Evolutionary conservation across 2,113 vertebrate species (phyloP).

Genomic region (Cololabis saira): DNA sequence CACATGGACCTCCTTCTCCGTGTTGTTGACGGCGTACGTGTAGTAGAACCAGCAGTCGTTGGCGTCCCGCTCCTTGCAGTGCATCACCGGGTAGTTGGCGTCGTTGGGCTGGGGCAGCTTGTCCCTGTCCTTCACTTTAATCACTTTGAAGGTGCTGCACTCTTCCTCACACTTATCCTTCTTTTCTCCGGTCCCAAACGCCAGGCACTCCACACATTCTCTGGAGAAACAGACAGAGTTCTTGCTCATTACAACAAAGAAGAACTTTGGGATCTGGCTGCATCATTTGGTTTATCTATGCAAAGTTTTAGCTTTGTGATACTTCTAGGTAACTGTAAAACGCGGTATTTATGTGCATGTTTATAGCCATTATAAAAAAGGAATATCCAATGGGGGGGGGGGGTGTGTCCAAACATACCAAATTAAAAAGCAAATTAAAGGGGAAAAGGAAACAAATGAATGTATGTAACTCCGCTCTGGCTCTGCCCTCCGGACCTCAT

Average conservation of each 20-base stretch:
- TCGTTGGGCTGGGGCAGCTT: conserved; percentile 88
- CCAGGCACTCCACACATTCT: conserved; percentile 93
- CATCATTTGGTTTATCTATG: too few species aligned
- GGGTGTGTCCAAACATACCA: too few species aligned
- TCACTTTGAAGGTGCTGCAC: conserved; percentile 86
- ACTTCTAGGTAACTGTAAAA: too few species aligned
- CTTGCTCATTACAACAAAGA: background rate
- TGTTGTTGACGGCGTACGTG: conserved; percentile 90
- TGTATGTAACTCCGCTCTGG: too few species aligned
- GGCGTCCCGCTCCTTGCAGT: conserved; percentile 95
- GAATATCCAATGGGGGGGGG: too few species aligned
- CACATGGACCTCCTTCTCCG: conserved; percentile 85
- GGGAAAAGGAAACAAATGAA: too few species aligned
- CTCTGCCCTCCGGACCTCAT: too few species aligned
- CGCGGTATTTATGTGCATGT: too few species aligned
- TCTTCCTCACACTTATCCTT: conserved; percentile 87
- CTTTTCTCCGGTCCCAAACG: conserved; percentile 92
- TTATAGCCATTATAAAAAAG: too few species aligned
- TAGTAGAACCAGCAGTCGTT: conserved; percentile 99
- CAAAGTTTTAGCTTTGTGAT: too few species aligned
- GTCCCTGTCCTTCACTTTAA: conserved; percentile 85
- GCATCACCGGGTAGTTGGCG: conserved; percentile 83
- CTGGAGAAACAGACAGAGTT: conserved; percentile 71
- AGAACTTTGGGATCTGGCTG: too few species aligned
- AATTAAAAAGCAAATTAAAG: too few species aligned